A percentile compares a stretch with the other conserved stretches of the same genome.
Evolutionary conservation across 2,113 vertebrate species (phyloP).

Genomic region (Coryphaenoides rupestris): DNA sequence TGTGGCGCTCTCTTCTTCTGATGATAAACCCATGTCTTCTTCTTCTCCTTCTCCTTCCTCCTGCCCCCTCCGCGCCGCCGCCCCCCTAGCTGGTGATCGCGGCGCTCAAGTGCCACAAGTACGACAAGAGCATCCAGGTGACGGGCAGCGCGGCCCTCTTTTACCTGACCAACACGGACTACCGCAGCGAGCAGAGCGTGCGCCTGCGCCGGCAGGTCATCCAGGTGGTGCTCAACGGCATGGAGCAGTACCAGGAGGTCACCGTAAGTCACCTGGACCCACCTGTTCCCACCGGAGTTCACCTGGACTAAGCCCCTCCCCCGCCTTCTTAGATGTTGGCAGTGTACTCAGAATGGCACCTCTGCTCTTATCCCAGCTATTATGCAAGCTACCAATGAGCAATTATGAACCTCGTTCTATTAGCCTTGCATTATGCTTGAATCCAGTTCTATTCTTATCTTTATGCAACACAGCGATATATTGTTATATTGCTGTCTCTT

Average conservation of each 20-base stretch:
- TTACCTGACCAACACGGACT: conserved; percentile 95
- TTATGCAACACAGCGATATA: too few relatives aligned
- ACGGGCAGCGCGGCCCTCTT: conserved; percentile 92
- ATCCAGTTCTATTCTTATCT: too few relatives aligned
- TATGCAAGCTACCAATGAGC: too few relatives aligned
- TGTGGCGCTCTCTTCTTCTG: not conserved
- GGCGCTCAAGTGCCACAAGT: conserved; percentile 93
- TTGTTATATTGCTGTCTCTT: too few relatives aligned
- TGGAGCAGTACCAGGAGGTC: conserved; percentile 98
- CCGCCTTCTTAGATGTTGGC: too few relatives aligned
- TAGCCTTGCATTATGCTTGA: too few relatives aligned
- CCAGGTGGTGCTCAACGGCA: conserved; percentile 94
- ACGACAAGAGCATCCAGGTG: conserved; percentile 96
- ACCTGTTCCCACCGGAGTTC: too few relatives aligned
- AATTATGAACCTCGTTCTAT: too few relatives aligned
- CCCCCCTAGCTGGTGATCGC: conserved; percentile 87
- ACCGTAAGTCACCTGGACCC: conserved; percentile 92
- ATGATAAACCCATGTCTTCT: not conserved
- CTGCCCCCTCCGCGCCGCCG: too few relatives aligned
- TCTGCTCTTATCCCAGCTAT: too few relatives aligned
- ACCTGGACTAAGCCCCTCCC: too few relatives aligned
- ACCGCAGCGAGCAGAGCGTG: conserved; percentile 89
- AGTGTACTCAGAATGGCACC: too few relatives aligned
- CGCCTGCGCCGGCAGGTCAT: conserved; percentile 89
- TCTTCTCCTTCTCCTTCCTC: not conserved